A percentile compares a stretch with the other conserved stretches of the same genome.
These are phyloP conservation scores for Leucophenga montana DNA, from an alignment of 2,888 invertebrate species.

Conservation along the genomic window DNA sequence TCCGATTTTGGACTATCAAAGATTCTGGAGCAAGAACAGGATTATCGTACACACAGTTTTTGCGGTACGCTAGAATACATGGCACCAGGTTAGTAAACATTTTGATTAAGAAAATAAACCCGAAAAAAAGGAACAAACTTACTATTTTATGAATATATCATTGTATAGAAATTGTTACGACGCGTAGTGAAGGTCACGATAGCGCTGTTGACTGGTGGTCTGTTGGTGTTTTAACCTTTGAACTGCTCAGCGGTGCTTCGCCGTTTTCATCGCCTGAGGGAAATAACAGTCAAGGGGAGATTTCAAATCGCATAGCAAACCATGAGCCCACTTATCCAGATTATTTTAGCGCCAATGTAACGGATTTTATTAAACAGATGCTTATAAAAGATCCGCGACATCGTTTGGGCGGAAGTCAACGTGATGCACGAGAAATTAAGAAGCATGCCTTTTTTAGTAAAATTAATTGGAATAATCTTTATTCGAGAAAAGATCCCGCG, in stretches of 20 bases:
- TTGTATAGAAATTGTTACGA: conserved; percentile 79
- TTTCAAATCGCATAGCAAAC: conserved; percentile 91
- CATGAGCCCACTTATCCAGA: conserved; percentile 92
- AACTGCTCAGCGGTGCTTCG: conserved; percentile 95
- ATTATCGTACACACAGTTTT: conserved; percentile 94
- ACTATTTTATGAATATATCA: conserved; percentile 12
- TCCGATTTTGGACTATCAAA: conserved; percentile 99
- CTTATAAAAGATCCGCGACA: conserved; percentile 92
- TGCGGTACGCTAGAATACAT: conserved; percentile 99
- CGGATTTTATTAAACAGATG: conserved; percentile 85
- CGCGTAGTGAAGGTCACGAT: conserved; percentile 93
- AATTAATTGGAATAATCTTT: conserved; percentile 88
- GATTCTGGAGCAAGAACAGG: conserved; percentile 80
- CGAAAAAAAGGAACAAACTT: not conserved
- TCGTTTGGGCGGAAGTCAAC: conserved; percentile 85
- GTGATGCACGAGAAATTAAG: conserved; percentile 92
- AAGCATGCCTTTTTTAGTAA: conserved; percentile 88
- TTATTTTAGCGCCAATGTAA: conserved; percentile 80
- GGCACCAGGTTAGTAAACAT: conserved; percentile 81
- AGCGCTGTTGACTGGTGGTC: conserved; percentile 99
- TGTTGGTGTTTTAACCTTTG: conserved; percentile 95
- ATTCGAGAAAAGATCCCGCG: conserved; percentile 84
- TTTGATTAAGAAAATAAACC: not conserved
- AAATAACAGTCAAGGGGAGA: conserved; percentile 94
- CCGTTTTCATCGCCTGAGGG: conserved; percentile 98